Evolutionary conservation across 1,140 invertebrate species (phyloP).

Genomic region (Drosophila malerkotliana): DNA sequence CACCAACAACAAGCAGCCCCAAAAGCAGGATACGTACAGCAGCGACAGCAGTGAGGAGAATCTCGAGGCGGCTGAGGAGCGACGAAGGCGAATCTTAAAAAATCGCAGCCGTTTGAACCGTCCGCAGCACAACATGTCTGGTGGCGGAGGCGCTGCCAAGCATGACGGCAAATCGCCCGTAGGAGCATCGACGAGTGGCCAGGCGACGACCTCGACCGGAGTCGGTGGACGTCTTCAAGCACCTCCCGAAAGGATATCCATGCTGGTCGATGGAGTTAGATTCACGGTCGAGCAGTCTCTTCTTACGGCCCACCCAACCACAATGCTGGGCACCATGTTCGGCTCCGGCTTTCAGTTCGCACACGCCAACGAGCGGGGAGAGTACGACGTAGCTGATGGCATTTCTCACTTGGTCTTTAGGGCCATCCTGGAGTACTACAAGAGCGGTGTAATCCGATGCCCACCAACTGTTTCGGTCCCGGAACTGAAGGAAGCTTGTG

Average conservation of each 20-base stretch:
- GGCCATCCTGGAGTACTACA: slow-evolving; percentile 98
- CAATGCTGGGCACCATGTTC: slow-evolving; percentile 98
- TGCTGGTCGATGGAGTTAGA: slow-evolving; percentile 96
- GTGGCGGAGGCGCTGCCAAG: slow-evolving; percentile 66
- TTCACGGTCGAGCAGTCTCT: slow-evolving; percentile 96
- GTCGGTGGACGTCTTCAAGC: slow-evolving; percentile 29
- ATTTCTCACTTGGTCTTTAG: slow-evolving; percentile 98
- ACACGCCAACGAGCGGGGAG: slow-evolving; percentile 96
- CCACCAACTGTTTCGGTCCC: slow-evolving; percentile 93
- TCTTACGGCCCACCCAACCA: slow-evolving; percentile 96
- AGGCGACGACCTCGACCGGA: slow-evolving; percentile 30
- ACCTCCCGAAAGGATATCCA: slow-evolving; percentile 87
- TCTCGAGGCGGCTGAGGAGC: slow-evolving; percentile 86
- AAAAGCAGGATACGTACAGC: slow-evolving; percentile 83
- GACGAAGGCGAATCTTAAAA: slow-evolving; percentile 87
- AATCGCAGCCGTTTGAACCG: slow-evolving; percentile 84
- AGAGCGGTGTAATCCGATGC: slow-evolving; percentile 92
- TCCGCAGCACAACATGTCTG: slow-evolving; percentile 44
- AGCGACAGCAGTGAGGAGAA: slow-evolving; percentile 90
- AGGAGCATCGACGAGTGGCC: slow-evolving; percentile 28
- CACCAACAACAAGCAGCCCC: slow-evolving; percentile 57
- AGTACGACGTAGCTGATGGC: slow-evolving; percentile 99
- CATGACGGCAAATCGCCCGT: slow-evolving; percentile 44
- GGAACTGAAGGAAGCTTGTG: slow-evolving; percentile 98
- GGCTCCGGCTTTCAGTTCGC: slow-evolving; percentile 96